Percentiles rank a stretch among this genome's conserved stretches.
Evolutionary conservation across 2,797 vertebrate species (phyloP).

Genomic region (Karalla daura): DNA sequence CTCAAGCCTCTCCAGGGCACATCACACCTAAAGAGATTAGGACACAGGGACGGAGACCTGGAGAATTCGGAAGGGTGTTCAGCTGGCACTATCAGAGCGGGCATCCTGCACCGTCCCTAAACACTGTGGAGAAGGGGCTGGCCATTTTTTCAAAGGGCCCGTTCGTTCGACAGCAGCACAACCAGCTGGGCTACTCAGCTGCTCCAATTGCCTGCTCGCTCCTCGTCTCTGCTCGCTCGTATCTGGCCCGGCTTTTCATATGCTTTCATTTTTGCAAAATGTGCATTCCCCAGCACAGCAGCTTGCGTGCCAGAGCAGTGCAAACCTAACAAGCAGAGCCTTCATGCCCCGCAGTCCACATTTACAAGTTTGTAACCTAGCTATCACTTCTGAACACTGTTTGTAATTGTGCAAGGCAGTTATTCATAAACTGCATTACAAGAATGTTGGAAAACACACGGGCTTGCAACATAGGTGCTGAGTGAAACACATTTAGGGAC

Average conservation of each 20-base stretch:
- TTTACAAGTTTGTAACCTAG: constrained; percentile 77
- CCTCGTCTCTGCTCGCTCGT: constrained; percentile 59
- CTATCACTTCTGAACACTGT: constrained; percentile 74
- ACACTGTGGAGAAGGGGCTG: constrained; percentile 84
- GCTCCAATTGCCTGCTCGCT: constrained; percentile 67
- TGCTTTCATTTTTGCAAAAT: constrained; percentile 73
- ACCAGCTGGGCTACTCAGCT: constrained; percentile 73
- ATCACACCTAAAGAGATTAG: constrained; percentile 90
- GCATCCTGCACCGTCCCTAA: constrained; percentile 86
- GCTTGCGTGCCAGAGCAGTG: constrained; percentile 60
- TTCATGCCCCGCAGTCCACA: constrained; percentile 71
- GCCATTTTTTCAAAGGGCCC: constrained; percentile 77
- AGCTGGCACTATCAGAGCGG: constrained; percentile 85
- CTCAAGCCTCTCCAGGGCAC: constrained; percentile 85
- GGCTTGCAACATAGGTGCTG: constrained; percentile 21
- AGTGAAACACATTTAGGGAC: constrained; percentile 35
- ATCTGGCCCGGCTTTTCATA: constrained; percentile 75
- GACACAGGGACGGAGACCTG: constrained; percentile 87
- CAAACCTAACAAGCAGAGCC: constrained; percentile 72
- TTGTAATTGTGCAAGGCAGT: constrained; percentile 68
- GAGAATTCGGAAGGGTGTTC: constrained; percentile 85
- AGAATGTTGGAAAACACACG: constrained; percentile 48
- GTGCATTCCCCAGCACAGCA: constrained; percentile 70
- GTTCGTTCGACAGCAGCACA: constrained; percentile 69
- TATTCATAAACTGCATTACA: constrained; percentile 67